Percentiles rank a stretch among this genome's conserved stretches.
These are phyloP conservation scores for Ariopsis seemanni DNA, from an alignment of 2,113 vertebrate species.

Conservation along the genomic window DNA sequence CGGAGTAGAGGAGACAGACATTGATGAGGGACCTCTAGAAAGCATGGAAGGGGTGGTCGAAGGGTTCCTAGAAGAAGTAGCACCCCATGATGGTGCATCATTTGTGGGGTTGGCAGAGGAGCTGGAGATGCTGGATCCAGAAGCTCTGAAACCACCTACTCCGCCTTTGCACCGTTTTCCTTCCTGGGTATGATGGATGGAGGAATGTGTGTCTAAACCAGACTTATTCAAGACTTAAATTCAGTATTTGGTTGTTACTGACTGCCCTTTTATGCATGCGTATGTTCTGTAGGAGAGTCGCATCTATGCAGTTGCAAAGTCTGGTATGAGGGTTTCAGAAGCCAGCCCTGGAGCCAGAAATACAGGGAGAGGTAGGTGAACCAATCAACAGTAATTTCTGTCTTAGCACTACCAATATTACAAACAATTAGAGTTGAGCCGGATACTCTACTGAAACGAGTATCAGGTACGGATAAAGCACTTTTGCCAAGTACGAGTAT, in stretches of 20 bases:
- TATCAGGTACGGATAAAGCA: too few relatives aligned
- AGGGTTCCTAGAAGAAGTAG: conserved; percentile 55
- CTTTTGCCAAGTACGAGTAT: too few relatives aligned
- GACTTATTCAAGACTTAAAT: neutral
- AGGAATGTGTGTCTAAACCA: neutral
- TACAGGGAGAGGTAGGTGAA: conserved; percentile 68
- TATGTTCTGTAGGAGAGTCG: conserved; percentile 79
- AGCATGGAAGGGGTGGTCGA: conserved; percentile 78
- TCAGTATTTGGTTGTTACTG: neutral
- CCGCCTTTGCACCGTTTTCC: conserved; percentile 86
- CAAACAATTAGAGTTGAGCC: neutral
- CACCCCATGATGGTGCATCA: conserved; percentile 57
- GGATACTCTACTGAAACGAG: too few relatives aligned
- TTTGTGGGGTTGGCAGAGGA: conserved; percentile 67
- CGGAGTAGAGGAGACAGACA: conserved; percentile 82
- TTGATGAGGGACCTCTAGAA: conserved; percentile 76
- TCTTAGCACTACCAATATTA: neutral
- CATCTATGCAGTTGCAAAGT: conserved; percentile 87
- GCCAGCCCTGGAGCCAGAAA: conserved; percentile 66
- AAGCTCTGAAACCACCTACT: conserved; percentile 80
- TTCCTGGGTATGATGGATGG: conserved; percentile 78
- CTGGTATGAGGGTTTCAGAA: conserved; percentile 86
- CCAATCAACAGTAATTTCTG: conserved; percentile 18
- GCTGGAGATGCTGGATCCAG: conserved; percentile 67
- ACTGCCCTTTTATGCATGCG: neutral